These are phyloP conservation scores for Alloplasta piceator DNA, from an alignment of 2,888 invertebrate species.

Conservation along the genomic window DNA sequence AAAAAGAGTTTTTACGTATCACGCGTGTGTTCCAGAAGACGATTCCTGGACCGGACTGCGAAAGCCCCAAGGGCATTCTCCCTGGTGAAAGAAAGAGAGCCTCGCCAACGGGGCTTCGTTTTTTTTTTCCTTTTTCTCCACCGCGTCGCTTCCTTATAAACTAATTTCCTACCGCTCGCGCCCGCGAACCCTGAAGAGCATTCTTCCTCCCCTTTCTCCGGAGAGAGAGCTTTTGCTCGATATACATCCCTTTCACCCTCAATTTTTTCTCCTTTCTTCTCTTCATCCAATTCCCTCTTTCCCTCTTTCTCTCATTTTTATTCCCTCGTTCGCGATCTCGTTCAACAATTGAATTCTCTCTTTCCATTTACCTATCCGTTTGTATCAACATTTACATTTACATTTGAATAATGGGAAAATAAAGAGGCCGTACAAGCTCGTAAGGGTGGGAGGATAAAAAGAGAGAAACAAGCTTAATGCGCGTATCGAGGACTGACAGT, in stretches of 20 bases:
- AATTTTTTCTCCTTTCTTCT: constrained; percentile 37
- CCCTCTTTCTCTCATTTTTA: constrained; percentile 42
- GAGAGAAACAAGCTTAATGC: constrained; percentile 22
- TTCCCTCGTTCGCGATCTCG: constrained; percentile 63
- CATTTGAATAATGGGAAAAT: constrained; percentile 84
- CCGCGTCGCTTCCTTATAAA: constrained; percentile 82
- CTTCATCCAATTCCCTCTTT: constrained; percentile 64
- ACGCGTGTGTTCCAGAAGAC: constrained; percentile 19
- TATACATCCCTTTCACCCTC: constrained; percentile 41
- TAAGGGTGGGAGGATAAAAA: constrained; percentile 30
- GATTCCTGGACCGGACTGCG: constrained; percentile 60
- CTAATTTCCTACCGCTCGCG: constrained; percentile 79
- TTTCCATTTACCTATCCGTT: constrained; percentile 83
- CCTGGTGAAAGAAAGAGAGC: constrained; percentile 32
- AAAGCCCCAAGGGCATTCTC: constrained; percentile 39
- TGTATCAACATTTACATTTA: constrained; percentile 84
- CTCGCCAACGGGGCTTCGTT: constrained; percentile 42
- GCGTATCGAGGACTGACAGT: constrained; percentile 1
- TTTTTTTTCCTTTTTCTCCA: constrained; percentile 65
- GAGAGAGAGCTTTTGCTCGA: constrained; percentile 48
- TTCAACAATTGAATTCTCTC: constrained; percentile 83
- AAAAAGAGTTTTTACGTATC: constrained; percentile 43
- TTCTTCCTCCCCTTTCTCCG: constrained; percentile 49
- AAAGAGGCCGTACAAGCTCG: constrained; percentile 75
- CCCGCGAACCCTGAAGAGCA: constrained; percentile 52